Base-by-base conservation (phyloP, 2,888 invertebrate genomes). In the Biston stratarius region DNA sequence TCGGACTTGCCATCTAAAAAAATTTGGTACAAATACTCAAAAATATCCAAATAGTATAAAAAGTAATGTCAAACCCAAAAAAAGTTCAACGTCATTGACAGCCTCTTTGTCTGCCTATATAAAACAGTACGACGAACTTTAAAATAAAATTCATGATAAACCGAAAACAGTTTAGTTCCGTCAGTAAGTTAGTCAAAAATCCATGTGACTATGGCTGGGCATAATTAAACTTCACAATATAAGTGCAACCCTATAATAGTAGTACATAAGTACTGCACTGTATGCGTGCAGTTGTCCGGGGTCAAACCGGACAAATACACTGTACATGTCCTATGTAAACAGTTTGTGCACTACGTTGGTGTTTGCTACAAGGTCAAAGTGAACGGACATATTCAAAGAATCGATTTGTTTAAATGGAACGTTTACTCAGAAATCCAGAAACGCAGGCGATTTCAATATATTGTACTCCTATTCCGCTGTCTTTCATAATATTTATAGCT, bases 281-380 rank as follows among this genome's bases (percentile, higher is more conserved):
- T 33, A 61, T 38, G 49, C 51, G 45, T 45, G 49, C 57, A 51
- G 49, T 59, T 52, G 36, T 52, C 60, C 73, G 72, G 72, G 73
- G 78, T 76, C 80, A 59, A 67, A 69, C 42, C 68, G 66, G 77
- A 77, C 78, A 80, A 85, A 85, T 77, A 84, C 71, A 74, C 75
- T 75, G 79, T 77, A 83, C 84, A 82, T 83, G 81, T 78, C 77
- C 65, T 77, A 73, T 77, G 80, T 77, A 83, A 83, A 84, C 80
- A 75, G 76, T 77, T 85, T 83, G 82, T n/a, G 82, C 77, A 78
- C 82, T 82, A 82, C 75, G 48, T 49, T 74, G 75, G 72, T 64
- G 72, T 56, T 71, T 59, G 73, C 75, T 77, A 78, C 81, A 79
- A 80, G 79, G 81, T 74, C 76, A 74, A 51, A 72, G 65, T 70